phyloP scores from a whole-genome alignment of 2,888 invertebrate species.

The Ceraclea dissimilis region DNA sequence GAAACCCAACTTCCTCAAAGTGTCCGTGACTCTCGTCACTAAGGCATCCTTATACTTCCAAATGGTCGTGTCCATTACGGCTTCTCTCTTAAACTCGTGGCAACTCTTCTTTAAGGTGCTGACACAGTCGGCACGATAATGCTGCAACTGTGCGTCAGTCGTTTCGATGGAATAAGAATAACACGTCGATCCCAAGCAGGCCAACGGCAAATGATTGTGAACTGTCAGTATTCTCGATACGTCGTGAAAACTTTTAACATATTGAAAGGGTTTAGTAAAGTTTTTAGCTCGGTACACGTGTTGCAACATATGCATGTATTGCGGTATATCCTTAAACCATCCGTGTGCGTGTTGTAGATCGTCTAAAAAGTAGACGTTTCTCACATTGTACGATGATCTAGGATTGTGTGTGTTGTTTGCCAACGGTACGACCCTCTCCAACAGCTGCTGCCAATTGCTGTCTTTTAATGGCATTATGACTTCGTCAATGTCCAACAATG shows the following conservation, averaged over 20 bases:
- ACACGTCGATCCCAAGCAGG: constrained; percentile 77
- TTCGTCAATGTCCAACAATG: constrained; percentile 90
- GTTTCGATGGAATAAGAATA: constrained; percentile 79
- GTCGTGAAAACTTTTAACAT: constrained; percentile 91
- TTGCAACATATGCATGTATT: constrained; percentile 89
- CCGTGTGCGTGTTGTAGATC: constrained; percentile 74
- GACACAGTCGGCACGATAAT: constrained; percentile 90
- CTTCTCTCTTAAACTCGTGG: constrained; percentile 72
- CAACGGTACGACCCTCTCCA: constrained; percentile 63
- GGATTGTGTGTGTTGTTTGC: constrained; percentile 59
- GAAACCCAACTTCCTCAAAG: constrained; percentile 67
- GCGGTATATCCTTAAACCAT: constrained; percentile 72
- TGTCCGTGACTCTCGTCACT: constrained; percentile 59
- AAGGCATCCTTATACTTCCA: constrained; percentile 81
- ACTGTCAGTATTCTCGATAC: constrained; percentile 80
- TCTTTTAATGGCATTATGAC: constrained; percentile 84
- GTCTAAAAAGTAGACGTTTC: constrained; percentile 90
- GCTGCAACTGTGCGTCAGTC: constrained; percentile 80
- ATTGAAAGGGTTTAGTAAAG: constrained; percentile 88
- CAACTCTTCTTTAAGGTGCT: constrained; percentile 78
- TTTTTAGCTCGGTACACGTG: constrained; percentile 85
- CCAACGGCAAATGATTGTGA: constrained; percentile 89
- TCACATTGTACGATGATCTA: constrained; percentile 77
- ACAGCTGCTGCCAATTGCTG: constrained; percentile 66
- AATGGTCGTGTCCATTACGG: constrained; percentile 76